phyloP scores from a whole-genome alignment of 2,113 vertebrate species.

The Rhynchopsitta pachyrhyncha region DNA sequence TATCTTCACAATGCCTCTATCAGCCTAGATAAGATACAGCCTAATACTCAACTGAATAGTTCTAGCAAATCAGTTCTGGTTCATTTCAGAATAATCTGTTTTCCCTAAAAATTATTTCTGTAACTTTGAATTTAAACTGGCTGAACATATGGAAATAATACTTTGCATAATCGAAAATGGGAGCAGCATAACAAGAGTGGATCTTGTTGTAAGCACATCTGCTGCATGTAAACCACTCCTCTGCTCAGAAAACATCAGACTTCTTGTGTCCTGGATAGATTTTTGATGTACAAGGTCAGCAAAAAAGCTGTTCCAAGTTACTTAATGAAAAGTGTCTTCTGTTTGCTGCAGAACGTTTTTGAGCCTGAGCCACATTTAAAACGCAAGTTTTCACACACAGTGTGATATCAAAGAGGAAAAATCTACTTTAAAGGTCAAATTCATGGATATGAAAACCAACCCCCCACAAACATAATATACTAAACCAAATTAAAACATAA shows the following conservation, averaged over 20 bases:
- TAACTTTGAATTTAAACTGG: neutral
- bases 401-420: neutral
- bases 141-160: slow-evolving; percentile 29
- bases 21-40: neutral
- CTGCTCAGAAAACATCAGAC: neutral
- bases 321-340: neutral
- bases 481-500: neutral
- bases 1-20: neutral
- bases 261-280: neutral
- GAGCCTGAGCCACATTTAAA: neutral
- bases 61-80: slow-evolving; percentile 1
- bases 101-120: neutral
- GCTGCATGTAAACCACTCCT: neutral
- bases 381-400: neutral
- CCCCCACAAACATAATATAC: neutral
- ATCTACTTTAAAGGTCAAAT: neutral
- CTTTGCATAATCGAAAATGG: neutral
- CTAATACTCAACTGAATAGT: neutral
- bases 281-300: neutral
- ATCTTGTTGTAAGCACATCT: neutral
- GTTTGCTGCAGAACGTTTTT: neutral
- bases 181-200: neutral
- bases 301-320: neutral
- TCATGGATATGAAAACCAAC: neutral
- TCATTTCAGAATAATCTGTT: slow-evolving; percentile 19